Evolutionary conservation across 2,113 vertebrate species (phyloP).

Genomic region (Orycteropus afer): DNA sequence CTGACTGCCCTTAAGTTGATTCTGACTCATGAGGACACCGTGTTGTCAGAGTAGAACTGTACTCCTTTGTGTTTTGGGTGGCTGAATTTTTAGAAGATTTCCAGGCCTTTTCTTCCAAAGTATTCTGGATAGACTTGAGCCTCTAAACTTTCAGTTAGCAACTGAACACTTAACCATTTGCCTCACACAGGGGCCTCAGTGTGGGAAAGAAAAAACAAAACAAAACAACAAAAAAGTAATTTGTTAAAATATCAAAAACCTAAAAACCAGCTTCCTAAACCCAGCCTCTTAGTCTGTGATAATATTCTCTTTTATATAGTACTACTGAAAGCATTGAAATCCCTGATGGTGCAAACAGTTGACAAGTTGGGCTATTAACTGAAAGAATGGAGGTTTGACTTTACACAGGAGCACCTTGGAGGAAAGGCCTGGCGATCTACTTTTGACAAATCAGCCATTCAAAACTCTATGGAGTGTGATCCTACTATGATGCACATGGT

Average conservation of each 20-base stretch:
- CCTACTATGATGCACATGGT: background rate
- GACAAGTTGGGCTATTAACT: background rate
- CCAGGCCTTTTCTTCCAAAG: background rate
- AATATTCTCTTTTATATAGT: background rate
- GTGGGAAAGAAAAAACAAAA: too few species aligned
- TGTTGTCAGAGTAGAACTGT: background rate
- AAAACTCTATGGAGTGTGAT: background rate
- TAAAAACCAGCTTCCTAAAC: background rate
- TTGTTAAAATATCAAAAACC: background rate
- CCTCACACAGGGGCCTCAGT: background rate
- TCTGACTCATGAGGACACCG: background rate
- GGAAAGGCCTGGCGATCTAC: too few species aligned
- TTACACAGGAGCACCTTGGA: too few species aligned
- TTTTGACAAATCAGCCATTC: background rate
- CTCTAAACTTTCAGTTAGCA: background rate
- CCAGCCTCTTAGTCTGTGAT: background rate
- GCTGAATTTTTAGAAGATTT: background rate
- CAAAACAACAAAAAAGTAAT: background rate
- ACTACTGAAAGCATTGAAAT: background rate
- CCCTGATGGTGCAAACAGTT: background rate
- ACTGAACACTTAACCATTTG: background rate
- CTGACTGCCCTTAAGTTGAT: too few species aligned
- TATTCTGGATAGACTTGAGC: background rate
- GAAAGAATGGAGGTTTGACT: background rate
- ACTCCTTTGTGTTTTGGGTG: background rate